Evolutionary conservation across 2,888 invertebrate species (phyloP), one percentile per base, ranked within the genome.

Genomic region (Oscheius sp.): DNA sequence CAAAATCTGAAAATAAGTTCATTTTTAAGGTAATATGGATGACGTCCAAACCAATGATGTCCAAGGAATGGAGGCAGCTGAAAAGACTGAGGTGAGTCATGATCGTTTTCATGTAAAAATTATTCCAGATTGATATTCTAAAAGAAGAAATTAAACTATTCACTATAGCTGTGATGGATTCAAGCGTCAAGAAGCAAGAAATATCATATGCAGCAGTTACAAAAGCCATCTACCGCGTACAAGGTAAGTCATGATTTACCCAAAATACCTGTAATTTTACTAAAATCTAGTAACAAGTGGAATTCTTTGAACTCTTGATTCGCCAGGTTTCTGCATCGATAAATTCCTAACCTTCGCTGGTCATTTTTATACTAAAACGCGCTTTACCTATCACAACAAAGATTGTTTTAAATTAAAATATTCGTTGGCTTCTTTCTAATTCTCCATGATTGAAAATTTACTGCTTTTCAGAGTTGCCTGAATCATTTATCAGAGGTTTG

Each of bases 141-240:
- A 74, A 73, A 33, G 69, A 75, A 3, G 77, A 77, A 55, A 42
- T 70, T n/a, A 69, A 69, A 17, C 71, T 72, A 4, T 77, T 77
- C 67, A 58, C 66, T 1, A 33, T 10, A 17, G 65, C 64, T 17
- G 71, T 75, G n/a, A 33, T 45, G 2, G 64, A 73, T 67, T 72
- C 77, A 37, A 74, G 74, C 50, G 64, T 77, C 17, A 69, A 73
- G 10, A 45, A 55, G 2, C 77, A 77, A 25, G 73, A 72, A 63
- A 68, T 73, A 63, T 33, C 69, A 8, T 75, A 69, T 50, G 37
- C 69, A 0, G 61, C 74, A 15, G 37, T 75, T 4, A 58, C 70
- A 12, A 74, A 73, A 45, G 39, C 68, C 2, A n/a, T 70, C 25
- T 71, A 77, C 6, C 70, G 74, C 10, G 58, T n/a, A n/a, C n/a